These are phyloP conservation scores for Amaurobius ferox DNA, from an alignment of 2,888 invertebrate genomes.

Conservation along the genomic window DNA sequence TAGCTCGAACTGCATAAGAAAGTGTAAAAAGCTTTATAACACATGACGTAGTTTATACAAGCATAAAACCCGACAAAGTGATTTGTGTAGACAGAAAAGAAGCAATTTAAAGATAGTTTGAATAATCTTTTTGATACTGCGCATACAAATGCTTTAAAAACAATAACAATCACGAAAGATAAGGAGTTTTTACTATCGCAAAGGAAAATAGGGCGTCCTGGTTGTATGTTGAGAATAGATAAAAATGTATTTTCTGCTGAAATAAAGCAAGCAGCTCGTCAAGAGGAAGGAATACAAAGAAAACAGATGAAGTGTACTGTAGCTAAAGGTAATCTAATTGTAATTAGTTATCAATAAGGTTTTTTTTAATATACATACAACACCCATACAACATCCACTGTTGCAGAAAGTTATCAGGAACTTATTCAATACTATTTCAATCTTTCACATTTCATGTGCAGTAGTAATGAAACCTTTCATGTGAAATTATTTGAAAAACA, in stretches of 20 bases:
- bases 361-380: conserved; percentile 12
- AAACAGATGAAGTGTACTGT: not conserved
- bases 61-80: not conserved
- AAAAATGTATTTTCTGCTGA: conserved; percentile 4
- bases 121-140: not conserved
- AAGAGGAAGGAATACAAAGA: not conserved
- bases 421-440: too few species aligned
- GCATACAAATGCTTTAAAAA: not conserved
- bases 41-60: conserved; percentile 9
- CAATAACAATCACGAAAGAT: not conserved
- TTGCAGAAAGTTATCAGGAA: too few species aligned
- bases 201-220: not conserved
- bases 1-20: not conserved
- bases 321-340: conserved; percentile 3
- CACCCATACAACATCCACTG: not conserved
- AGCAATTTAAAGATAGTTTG: not conserved
- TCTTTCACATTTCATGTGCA: too few species aligned
- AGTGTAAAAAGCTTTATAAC: conserved; percentile 5
- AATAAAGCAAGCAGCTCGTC: not conserved
- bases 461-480: too few species aligned
- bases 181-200: conserved; percentile 1
- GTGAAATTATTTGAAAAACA: too few species aligned
- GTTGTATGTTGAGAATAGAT: conserved; percentile 4
- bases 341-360: not conserved
- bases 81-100: not conserved